phyloP scores from a whole-genome alignment of 2,113 vertebrate genomes.

The Rhinopithecus roxellana region DNA sequence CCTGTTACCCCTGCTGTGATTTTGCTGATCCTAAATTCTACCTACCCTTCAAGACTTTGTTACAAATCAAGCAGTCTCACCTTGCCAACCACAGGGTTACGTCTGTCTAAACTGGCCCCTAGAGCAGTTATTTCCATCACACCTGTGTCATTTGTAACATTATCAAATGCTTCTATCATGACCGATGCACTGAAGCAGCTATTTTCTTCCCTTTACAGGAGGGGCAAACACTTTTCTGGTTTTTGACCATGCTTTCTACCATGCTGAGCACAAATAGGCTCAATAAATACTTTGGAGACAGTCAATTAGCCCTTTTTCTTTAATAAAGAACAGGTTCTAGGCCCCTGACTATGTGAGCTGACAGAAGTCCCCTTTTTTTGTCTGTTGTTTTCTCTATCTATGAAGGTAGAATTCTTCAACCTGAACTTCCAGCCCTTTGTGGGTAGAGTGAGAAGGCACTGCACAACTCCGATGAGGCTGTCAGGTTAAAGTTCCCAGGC shows the following conservation, averaged over 20 bases:
- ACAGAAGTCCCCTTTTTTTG: neutral
- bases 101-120: neutral
- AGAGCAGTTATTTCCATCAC: neutral
- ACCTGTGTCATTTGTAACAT: neutral
- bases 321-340: neutral
- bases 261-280: neutral
- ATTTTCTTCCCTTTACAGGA: neutral
- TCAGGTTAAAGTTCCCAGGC: neutral
- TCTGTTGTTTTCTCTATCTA: neutral
- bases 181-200: neutral
- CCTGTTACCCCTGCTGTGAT: neutral
- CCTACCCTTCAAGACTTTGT: neutral
- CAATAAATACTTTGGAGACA: neutral
- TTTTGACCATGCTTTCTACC: neutral
- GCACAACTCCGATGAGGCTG: neutral
- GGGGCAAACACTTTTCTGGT: neutral
- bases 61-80: neutral
- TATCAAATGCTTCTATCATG: neutral
- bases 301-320: neutral
- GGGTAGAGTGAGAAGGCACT: neutral
- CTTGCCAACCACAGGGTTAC: neutral
- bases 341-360: neutral
- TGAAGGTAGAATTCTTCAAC: neutral
- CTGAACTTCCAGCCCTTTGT: neutral
- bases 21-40: neutral